phyloP scores from a whole-genome alignment of 2,113 vertebrate species.

The Gambusia affinis region DNA sequence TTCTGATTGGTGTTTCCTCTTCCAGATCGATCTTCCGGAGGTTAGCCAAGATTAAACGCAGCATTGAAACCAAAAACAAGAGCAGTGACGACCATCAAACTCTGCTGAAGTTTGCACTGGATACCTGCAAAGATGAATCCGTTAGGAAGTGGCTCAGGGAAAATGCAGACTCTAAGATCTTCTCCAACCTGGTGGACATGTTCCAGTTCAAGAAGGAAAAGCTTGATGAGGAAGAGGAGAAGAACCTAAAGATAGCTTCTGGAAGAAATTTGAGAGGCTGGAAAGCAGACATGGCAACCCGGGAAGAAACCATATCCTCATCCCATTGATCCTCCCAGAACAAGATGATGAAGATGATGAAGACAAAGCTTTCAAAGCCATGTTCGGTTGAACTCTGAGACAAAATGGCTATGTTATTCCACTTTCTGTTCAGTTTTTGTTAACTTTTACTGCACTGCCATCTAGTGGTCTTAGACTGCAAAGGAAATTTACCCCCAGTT shows the following conservation, averaged over 20 bases:
- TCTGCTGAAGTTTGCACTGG: neutral
- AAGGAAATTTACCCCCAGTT: too few species aligned
- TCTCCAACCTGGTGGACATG: neutral
- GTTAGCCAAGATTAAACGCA: neutral
- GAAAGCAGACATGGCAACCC: neutral
- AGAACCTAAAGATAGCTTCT: accelerated
- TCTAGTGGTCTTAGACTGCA: too few species aligned
- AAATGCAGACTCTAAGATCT: neutral
- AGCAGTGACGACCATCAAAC: neutral
- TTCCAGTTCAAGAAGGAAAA: neutral
- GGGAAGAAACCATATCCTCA: neutral
- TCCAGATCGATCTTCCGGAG: neutral
- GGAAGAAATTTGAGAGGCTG: accelerated
- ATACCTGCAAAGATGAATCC: neutral
- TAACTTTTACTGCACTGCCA: too few species aligned
- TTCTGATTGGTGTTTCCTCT: neutral
- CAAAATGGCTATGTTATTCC: too few species aligned
- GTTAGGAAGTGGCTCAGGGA: neutral
- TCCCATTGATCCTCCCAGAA: accelerated
- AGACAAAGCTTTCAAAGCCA: too few species aligned
- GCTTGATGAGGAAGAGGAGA: neutral
- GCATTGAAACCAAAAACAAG: neutral
- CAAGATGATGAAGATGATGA: too few species aligned
- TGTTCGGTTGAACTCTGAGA: too few species aligned
- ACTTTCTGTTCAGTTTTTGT: too few species aligned